These are phyloP conservation scores for Hippopotamus amphibius DNA, from an alignment of 2,113 vertebrate species.

Conservation along the genomic window DNA sequence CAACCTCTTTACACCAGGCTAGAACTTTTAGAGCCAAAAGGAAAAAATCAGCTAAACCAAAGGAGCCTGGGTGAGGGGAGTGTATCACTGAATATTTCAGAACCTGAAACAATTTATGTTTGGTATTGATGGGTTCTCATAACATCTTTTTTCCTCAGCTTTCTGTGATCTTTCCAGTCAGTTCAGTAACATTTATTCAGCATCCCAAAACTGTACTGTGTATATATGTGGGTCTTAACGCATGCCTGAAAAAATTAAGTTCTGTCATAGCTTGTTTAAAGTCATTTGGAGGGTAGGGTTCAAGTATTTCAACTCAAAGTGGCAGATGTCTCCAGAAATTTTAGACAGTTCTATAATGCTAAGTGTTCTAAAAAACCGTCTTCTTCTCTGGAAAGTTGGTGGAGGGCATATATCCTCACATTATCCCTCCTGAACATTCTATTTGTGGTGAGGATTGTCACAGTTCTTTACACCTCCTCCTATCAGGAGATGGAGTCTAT, in stretches of 20 bases:
- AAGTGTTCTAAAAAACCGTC: not conserved
- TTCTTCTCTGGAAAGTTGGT: not conserved
- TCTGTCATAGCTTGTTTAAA: not conserved
- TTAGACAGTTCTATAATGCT: not conserved
- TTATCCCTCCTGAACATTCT: not conserved
- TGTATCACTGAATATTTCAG: not conserved
- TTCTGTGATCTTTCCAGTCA: not conserved
- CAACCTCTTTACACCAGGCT: not conserved
- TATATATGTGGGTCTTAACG: not conserved
- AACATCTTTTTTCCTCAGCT: not conserved
- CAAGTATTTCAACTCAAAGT: slow-evolving; percentile 23
- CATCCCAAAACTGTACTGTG: not conserved
- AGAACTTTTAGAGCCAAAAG: not conserved
- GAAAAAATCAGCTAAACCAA: not conserved
- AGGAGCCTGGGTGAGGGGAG: not conserved
- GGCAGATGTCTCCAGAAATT: not conserved
- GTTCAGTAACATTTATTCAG: not conserved
- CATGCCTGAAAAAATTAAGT: not conserved
- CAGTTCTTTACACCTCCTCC: not conserved
- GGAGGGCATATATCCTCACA: not conserved
- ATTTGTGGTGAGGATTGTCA: not conserved
- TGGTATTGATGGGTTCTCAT: not conserved
- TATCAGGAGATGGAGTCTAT: not conserved
- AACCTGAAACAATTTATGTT: slow-evolving; percentile 21
- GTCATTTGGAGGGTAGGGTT: not conserved